These are phyloP conservation scores for Phaetusa simplex DNA, from an alignment of 2,113 vertebrate species.

Conservation along the genomic window DNA sequence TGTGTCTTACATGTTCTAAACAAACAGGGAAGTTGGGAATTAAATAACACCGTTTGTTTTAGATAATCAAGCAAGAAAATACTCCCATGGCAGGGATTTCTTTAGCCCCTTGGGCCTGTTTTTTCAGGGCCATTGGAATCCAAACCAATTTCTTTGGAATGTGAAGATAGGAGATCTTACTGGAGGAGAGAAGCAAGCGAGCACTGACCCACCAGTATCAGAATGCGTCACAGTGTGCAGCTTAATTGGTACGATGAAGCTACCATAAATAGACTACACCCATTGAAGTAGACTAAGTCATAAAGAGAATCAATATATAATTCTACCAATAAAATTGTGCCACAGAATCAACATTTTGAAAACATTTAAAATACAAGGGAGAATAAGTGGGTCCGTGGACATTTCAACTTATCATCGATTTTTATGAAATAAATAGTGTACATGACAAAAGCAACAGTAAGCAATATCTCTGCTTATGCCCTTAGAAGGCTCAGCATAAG, in stretches of 20 bases:
- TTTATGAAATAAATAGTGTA: neutral
- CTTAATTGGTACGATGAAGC: neutral
- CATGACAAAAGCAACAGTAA: neutral
- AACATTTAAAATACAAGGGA: neutral
- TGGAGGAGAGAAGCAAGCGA: neutral
- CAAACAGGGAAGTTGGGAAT: neutral
- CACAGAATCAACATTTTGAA: neutral
- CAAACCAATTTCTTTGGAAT: neutral
- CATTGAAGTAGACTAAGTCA: neutral
- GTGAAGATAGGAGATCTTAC: neutral
- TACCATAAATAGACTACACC: neutral
- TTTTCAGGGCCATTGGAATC: neutral
- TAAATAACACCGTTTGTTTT: neutral
- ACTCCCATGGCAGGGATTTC: neutral
- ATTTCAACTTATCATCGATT: neutral
- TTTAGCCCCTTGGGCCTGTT: neutral
- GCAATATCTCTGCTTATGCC: too few relatives aligned
- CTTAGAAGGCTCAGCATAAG: neutral
- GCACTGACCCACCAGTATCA: neutral
- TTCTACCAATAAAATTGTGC: neutral
- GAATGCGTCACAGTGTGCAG: neutral
- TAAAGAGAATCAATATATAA: neutral
- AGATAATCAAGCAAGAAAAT: neutral
- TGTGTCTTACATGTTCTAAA: neutral
- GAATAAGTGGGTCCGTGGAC: fast-evolving